These are phyloP conservation scores for Eristalis pertinax DNA, from an alignment of 2,888 invertebrate species.

Conservation along the genomic window DNA sequence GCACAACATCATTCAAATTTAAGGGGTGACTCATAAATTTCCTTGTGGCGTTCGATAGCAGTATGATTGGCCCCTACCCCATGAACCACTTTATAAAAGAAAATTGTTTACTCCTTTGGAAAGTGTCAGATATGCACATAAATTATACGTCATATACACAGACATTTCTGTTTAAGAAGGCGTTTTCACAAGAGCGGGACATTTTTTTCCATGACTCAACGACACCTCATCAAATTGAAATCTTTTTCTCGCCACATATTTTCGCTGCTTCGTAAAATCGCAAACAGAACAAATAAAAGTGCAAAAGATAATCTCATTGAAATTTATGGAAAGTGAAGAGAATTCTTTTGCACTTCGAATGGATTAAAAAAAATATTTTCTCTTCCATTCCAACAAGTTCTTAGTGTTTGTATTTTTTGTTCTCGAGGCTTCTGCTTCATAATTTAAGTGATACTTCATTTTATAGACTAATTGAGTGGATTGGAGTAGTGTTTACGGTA, in stretches of 20 bases:
- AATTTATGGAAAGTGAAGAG: no score
- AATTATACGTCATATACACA: neutral
- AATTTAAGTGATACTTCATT: no score
- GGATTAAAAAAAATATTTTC: no score
- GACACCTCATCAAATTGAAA: neutral
- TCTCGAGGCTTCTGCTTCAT: no score
- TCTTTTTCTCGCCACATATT: neutral
- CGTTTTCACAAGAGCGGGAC: neutral
- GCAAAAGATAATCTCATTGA: neutral
- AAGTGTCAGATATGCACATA: neutral
- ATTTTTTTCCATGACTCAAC: neutral
- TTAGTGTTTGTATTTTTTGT: no score
- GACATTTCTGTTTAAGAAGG: neutral
- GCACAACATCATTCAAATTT: no score
- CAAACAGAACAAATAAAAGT: neutral
- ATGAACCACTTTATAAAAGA: neutral
- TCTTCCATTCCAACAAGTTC: no score
- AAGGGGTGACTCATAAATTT: neutral
- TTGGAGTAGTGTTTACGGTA: no score
- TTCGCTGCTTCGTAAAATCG: no score
- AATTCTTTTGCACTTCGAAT: no score
- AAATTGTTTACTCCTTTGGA: neutral
- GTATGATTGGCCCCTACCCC: neutral
- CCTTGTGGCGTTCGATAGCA: neutral
- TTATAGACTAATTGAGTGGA: no score